phyloP scores from a whole-genome alignment of 2,888 invertebrate genomes.

The Dasypogon diadema region DNA sequence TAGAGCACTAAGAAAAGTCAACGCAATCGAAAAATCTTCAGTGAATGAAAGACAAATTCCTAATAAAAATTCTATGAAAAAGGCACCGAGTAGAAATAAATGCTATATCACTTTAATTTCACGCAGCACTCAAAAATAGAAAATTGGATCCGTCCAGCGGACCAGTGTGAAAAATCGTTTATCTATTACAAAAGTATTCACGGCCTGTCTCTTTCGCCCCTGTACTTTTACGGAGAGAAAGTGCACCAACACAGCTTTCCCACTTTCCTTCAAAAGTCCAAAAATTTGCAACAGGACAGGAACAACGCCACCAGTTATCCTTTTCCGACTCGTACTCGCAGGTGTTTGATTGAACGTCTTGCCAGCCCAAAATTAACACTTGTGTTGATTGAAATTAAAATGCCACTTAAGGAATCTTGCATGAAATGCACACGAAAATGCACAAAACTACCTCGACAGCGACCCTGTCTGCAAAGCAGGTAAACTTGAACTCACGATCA shows the following conservation, averaged over 20 bases:
- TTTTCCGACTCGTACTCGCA: slow-evolving; percentile 14
- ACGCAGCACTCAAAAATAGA: slow-evolving; percentile 30
- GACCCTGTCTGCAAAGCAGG: slow-evolving; percentile 16
- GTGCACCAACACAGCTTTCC: slow-evolving; percentile 26
- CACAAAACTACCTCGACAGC: neutral
- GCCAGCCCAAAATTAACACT: too few species aligned
- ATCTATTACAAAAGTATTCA: slow-evolving; percentile 5
- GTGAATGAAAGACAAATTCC: neutral
- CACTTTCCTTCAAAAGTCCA: slow-evolving; percentile 24
- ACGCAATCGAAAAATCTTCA: neutral
- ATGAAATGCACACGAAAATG: neutral
- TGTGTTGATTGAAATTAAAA: neutral
- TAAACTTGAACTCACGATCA: slow-evolving; percentile 32
- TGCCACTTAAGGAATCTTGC: neutral
- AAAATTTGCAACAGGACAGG: neutral
- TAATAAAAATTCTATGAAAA: neutral
- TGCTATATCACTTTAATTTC: slow-evolving; percentile 24
- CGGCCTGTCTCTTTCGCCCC: slow-evolving; percentile 11
- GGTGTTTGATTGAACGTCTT: too few species aligned
- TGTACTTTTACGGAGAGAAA: slow-evolving; percentile 30
- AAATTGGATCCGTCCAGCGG: slow-evolving; percentile 29
- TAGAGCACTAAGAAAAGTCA: neutral
- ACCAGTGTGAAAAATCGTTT: slow-evolving; percentile 36
- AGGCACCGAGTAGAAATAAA: slow-evolving; percentile 44
- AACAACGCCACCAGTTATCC: slow-evolving; percentile 4